These are phyloP conservation scores for Microtus pennsylvanicus DNA, from an alignment of 2,113 vertebrate genomes.

Conservation along the genomic window DNA sequence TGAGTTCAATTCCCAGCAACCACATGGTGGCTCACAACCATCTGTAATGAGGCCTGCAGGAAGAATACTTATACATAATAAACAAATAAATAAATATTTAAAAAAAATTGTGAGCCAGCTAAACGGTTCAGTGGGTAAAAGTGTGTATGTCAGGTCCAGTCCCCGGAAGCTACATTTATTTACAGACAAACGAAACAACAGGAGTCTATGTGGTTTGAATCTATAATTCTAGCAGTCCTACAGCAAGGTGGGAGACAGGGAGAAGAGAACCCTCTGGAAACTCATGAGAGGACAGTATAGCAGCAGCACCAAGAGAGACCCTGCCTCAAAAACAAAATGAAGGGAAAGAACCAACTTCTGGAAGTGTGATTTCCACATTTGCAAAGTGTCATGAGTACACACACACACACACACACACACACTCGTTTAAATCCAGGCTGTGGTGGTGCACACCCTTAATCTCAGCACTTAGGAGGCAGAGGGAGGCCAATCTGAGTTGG, in stretches of 20 bases:
- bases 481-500: not conserved
- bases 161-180: not conserved
- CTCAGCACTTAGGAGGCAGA: not conserved
- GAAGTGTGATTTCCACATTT: not conserved
- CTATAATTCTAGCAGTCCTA: not conserved
- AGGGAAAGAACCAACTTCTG: not conserved
- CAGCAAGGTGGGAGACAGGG: not conserved
- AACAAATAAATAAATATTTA: too few species aligned
- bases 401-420: not conserved
- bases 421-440: not conserved
- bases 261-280: not conserved
- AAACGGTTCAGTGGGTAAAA: not conserved
- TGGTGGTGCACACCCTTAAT: not conserved
- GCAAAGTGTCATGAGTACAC: not conserved
- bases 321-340: not conserved
- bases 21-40: too few species aligned
- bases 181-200: not conserved
- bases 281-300: too few species aligned
- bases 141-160: not conserved
- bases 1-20: too few species aligned
- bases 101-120: not conserved
- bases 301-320: not conserved
- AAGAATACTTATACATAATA: too few species aligned
- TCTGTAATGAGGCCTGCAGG: too few species aligned
- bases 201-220: not conserved